These are phyloP conservation scores for Drosophila azteca DNA, from an alignment of 1,140 invertebrate genomes.

Conservation along the genomic window DNA sequence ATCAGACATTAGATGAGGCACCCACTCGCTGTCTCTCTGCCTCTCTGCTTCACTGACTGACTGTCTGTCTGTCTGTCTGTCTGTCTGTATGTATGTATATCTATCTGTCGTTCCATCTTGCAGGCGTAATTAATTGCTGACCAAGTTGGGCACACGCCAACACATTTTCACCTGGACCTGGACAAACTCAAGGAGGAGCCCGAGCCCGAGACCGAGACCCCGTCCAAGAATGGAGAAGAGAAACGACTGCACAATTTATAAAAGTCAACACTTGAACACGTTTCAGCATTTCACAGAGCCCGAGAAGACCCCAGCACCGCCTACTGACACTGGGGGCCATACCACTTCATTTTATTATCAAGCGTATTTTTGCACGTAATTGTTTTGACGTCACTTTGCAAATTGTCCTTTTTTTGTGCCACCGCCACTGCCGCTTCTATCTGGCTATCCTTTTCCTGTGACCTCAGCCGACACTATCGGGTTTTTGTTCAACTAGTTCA, in stretches of 20 bases:
- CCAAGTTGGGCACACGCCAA: constrained; percentile 69
- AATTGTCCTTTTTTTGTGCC: constrained; percentile 64
- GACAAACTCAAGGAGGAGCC: constrained; percentile 11
- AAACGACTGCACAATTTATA: constrained; percentile 78
- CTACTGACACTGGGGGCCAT: not conserved
- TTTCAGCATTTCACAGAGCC: constrained; percentile 59
- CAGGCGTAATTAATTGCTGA: constrained; percentile 73
- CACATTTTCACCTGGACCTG: constrained; percentile 47
- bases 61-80: not conserved
- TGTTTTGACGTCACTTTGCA: constrained; percentile 79
- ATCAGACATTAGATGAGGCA: constrained; percentile 32
- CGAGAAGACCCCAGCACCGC: not conserved
- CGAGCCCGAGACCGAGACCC: too few species aligned
- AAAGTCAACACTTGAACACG: constrained; percentile 81
- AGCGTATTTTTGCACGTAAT: constrained; percentile 78
- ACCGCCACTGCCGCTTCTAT: not conserved
- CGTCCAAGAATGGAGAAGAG: not conserved
- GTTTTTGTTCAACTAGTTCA: constrained; percentile 51
- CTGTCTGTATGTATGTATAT: not conserved
- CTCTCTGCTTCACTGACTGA: constrained; percentile 15
- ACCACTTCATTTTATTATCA: constrained; percentile 80
- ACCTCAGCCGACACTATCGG: constrained; percentile 23
- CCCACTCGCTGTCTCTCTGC: constrained; percentile 15
- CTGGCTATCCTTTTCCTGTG: not conserved
- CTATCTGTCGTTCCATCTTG: constrained; percentile 15